phyloP scores from a whole-genome alignment of 2,113 vertebrate species.

The Pholis gunnellus region DNA sequence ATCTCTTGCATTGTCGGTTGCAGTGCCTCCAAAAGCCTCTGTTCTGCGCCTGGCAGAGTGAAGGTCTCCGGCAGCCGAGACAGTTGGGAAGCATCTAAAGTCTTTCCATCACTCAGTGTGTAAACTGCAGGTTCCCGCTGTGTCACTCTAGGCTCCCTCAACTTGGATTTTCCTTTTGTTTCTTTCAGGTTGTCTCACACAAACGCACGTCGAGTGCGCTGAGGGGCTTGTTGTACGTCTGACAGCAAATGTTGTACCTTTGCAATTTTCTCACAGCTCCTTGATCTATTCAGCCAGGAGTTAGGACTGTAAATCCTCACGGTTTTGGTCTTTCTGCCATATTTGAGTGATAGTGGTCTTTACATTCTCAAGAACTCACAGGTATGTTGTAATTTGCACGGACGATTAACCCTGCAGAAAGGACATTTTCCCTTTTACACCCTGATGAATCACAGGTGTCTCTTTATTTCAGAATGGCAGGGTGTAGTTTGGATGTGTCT shows the following conservation, averaged over 20 bases:
- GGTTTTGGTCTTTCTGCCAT: not conserved
- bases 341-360: not conserved
- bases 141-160: constrained; percentile 50
- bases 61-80: constrained; percentile 41
- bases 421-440: not conserved
- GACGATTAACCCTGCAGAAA: constrained; percentile 7
- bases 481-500: constrained; percentile 4
- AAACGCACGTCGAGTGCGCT: constrained; percentile 9
- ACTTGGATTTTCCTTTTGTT: constrained; percentile 45
- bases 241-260: constrained; percentile 11
- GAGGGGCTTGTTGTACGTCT: constrained; percentile 39
- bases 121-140: constrained; percentile 52
- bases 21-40: constrained; percentile 27
- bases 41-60: constrained; percentile 40
- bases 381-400: constrained; percentile 6
- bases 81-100: constrained; percentile 57
- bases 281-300: constrained; percentile 23
- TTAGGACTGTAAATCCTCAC: not conserved
- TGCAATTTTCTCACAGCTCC: constrained; percentile 21
- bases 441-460: constrained; percentile 1
- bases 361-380: not conserved
- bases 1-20: constrained; percentile 29
- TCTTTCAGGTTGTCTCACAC: constrained; percentile 40
- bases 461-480: constrained; percentile 10
- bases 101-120: constrained; percentile 53